Conservation (phyloP, 1,140 invertebrate species). For the Drosophila watanabei region DNA sequence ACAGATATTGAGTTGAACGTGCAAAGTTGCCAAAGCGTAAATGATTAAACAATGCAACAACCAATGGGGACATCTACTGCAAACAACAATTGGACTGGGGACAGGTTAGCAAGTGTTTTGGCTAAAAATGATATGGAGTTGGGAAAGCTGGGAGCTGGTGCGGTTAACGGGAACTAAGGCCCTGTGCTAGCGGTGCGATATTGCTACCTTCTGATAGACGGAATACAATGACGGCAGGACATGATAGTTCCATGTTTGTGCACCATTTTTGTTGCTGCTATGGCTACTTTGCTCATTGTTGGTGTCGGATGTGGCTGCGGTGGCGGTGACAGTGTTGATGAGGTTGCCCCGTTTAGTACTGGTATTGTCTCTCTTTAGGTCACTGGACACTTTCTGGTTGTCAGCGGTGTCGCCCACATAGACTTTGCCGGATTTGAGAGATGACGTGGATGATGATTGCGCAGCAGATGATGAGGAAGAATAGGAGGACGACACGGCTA, state of each 20-base stretch:
- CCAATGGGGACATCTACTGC: slow-evolving; percentile 26
- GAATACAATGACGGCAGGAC: slow-evolving; percentile 93
- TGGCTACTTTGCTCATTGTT: slow-evolving; percentile 61
- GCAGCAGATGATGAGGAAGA: slow-evolving; percentile 66
- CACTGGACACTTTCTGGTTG: slow-evolving; percentile 37
- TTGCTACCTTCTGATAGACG: slow-evolving; percentile 92
- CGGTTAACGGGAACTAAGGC: slow-evolving; percentile 7
- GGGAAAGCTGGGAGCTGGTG: slow-evolving; percentile 9
- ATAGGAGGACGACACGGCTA: slow-evolving; percentile 62
- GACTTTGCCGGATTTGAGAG: slow-evolving; percentile 68
- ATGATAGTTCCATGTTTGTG: slow-evolving; percentile 93
- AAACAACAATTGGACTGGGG: background rate
- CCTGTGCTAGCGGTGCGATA: slow-evolving; percentile 26
- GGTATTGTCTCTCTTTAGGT: slow-evolving; percentile 42
- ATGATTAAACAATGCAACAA: slow-evolving; percentile 39
- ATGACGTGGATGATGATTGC: slow-evolving; percentile 72
- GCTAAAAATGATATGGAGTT: slow-evolving; percentile 12
- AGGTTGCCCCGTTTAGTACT: slow-evolving; percentile 54
- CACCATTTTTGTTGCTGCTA: slow-evolving; percentile 81
- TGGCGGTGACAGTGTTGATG: slow-evolving; percentile 78
- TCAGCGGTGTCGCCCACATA: slow-evolving; percentile 83
- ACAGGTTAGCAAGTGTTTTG: slow-evolving; percentile 12
- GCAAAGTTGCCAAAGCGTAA: slow-evolving; percentile 51
- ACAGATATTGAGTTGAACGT: slow-evolving; percentile 22
- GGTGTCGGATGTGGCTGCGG: slow-evolving; percentile 67